Base-by-base conservation (phyloP, 2,797 vertebrate genomes). In the Thaleichthys pacificus region DNA sequence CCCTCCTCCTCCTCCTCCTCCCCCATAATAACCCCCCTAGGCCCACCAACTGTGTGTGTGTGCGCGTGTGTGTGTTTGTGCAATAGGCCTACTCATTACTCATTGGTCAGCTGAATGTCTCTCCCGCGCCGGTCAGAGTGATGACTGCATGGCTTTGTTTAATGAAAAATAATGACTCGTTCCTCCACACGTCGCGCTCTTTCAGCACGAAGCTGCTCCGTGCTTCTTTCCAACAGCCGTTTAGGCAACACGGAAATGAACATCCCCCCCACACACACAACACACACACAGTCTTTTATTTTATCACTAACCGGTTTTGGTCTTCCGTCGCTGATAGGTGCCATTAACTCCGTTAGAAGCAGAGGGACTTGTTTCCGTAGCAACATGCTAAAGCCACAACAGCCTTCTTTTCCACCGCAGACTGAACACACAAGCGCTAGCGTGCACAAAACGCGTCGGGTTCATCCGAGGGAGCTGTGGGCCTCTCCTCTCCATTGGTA, bases 321-420 rank as follows among this genome's bases (percentile, higher is more conserved):
- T n/a, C 22, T n/a, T 22, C 9, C 19, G 1, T n/a, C 56, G 22
- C 8, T 58, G 5, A 6, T 58, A 8, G 56, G 21, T n/a, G 22
- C 56, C 19, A 8, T 21, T 9, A n/a, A 21, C 19, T 14, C 22
- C 22, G 9, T 9, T 22, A 58, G 2, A 22, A 58, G 56, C 5
- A 22, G 56, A 22, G 6, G 3, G n/a, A 58, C 19, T 66, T 2
- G 83, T 88, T 83, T 85, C 88, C 82, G 61, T 85, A 88, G 87
- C 86, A 86, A 90, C 83, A 72, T 70, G 80, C 78, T 82, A 86
- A 85, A 88, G 85, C 85, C 85, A 86, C 81, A 82, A 61, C 22
- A 70, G 66, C 76, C 69, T 47, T 32, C 67, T 30, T 56, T 35
- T 2, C 28, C 2, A 54, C 47, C 26, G n/a, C 56, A 24, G n/a